phyloP scores from a whole-genome alignment of 2,888 invertebrate species.

The Acanthosepion esculentum region DNA sequence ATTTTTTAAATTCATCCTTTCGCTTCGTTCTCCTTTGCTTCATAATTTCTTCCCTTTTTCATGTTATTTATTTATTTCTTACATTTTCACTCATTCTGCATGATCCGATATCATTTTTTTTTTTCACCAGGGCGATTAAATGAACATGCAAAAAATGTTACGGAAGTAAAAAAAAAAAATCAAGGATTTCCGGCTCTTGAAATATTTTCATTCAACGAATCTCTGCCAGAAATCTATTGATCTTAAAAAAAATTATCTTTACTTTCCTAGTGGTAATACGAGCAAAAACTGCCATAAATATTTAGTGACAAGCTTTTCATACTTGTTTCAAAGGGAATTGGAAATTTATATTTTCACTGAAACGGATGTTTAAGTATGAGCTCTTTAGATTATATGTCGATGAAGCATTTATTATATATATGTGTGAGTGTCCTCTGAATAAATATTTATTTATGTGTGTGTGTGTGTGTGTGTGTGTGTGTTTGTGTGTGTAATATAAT shows the following conservation, averaged over 20 bases:
- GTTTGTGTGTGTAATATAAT: too few species aligned
- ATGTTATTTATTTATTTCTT: background rate
- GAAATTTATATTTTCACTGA: background rate
- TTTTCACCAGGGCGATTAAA: background rate
- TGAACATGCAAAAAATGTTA: background rate
- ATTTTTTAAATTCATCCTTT: background rate
- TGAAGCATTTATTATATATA: too few species aligned
- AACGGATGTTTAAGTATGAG: background rate
- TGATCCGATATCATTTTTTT: background rate
- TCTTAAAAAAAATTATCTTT: background rate
- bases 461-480: too few species aligned
- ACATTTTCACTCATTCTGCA: background rate
- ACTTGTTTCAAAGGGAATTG: background rate
- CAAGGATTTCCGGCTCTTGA: background rate
- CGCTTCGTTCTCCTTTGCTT: too few species aligned
- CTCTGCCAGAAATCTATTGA: background rate
- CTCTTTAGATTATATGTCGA: too few species aligned
- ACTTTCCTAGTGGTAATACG: background rate
- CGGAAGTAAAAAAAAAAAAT: conserved; percentile 24
- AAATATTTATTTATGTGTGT: too few species aligned
- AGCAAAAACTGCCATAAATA: background rate
- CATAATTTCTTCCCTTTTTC: background rate
- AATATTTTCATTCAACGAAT: background rate
- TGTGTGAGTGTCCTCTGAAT: too few species aligned
- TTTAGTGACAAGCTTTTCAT: background rate